A percentile compares a stretch with the other conserved stretches of the same genome.
phyloP scores from a whole-genome alignment of 2,888 invertebrate genomes.

The Protodeltote pygarga region DNA sequence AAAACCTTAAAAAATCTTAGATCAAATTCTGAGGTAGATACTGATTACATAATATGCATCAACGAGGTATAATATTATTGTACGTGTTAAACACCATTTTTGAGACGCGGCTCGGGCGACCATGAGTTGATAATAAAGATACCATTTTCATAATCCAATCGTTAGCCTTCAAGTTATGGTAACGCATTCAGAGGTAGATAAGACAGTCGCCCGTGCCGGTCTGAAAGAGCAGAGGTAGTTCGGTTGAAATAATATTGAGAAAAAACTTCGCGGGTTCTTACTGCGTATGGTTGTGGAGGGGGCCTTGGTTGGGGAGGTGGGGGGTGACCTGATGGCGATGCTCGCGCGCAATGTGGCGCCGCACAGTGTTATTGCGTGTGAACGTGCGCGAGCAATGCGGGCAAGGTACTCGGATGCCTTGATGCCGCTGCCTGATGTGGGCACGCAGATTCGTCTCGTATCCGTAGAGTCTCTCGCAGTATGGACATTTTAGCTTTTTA shows the following conservation, averaged over 20 bases:
- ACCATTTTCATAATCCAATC: conserved; percentile 43
- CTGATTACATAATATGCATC: conserved; percentile 83
- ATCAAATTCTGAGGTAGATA: conserved; percentile 86
- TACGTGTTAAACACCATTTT: conserved; percentile 70
- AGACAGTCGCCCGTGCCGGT: conserved; percentile 58
- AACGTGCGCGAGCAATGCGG: conserved; percentile 96
- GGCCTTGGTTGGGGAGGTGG: conserved; percentile 85
- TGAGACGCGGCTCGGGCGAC: conserved; percentile 57
- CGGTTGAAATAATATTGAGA: conserved; percentile 65
- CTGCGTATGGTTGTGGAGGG: conserved; percentile 89
- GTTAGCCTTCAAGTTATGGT: conserved; percentile 32
- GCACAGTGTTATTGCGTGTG: conserved; percentile 96
- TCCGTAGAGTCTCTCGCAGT: conserved; percentile 96
- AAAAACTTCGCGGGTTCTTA: conserved; percentile 68
- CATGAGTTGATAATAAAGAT: conserved; percentile 35
- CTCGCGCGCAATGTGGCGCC: conserved; percentile 96
- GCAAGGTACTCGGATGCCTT: conserved; percentile 96
- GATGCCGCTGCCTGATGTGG: conserved; percentile 96
- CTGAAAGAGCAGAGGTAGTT: conserved; percentile 77
- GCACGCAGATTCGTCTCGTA: conserved; percentile 97
- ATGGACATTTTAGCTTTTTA: conserved; percentile 96
- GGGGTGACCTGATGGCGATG: conserved; percentile 92
- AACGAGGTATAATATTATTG: conserved; percentile 83
- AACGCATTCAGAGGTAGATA: conserved; percentile 53
- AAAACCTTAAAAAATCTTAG: conserved; percentile 84